These are phyloP conservation scores for Stigmatopora nigra DNA, from an alignment of 2,113 vertebrate species.

Conservation along the genomic window DNA sequence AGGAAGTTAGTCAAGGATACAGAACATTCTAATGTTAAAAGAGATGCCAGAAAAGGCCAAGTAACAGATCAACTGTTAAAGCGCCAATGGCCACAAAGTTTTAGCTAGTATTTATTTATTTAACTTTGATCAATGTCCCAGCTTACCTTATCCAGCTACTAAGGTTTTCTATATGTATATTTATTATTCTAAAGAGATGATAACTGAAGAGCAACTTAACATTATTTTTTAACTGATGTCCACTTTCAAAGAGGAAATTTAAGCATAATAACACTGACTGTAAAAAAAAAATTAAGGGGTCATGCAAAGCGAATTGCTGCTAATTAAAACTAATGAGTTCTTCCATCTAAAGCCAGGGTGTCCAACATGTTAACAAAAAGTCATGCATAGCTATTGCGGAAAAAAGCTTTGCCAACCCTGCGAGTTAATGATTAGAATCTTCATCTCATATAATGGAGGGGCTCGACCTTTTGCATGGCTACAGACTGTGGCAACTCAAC, in stretches of 20 bases:
- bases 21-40: constrained; percentile 42
- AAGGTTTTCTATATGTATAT: constrained; percentile 17
- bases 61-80: constrained; percentile 24
- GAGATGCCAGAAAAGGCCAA: constrained; percentile 29
- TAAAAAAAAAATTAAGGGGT: background rate
- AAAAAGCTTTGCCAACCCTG: background rate
- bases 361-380: too few species aligned
- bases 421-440: constrained; percentile 44
- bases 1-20: constrained; percentile 41
- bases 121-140: constrained; percentile 11
- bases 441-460: constrained; percentile 46
- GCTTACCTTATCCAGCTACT: constrained; percentile 13
- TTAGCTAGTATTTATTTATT: constrained; percentile 18
- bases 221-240: background rate
- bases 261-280: background rate
- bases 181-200: background rate
- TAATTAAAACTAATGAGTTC: too few species aligned
- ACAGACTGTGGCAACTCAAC: constrained; percentile 28
- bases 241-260: background rate
- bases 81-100: constrained; percentile 34
- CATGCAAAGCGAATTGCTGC: too few species aligned
- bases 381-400: background rate
- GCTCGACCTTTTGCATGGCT: constrained; percentile 50
- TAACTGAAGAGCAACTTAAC: background rate
- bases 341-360: too few species aligned